Conservation (phyloP, 2,113 vertebrate genomes). For the Xiphorhynchus elegans region DNA sequence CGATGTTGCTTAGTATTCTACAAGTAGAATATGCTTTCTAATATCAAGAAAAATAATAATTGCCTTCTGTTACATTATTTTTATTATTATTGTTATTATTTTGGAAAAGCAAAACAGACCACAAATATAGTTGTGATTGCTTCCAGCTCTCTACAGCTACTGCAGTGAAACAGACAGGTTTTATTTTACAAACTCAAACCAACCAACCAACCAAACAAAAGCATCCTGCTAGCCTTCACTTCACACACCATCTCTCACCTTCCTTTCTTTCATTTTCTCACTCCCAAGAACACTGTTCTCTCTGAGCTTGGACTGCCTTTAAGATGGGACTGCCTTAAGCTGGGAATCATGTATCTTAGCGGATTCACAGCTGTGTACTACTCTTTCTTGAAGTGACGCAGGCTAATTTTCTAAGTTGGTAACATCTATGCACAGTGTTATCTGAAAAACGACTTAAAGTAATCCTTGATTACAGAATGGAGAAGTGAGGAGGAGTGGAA, state of each 20-base stretch:
- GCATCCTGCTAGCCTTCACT: not conserved
- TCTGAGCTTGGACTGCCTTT: not conserved
- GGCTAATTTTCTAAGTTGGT: not conserved
- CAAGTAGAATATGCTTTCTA: not conserved
- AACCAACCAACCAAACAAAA: not conserved
- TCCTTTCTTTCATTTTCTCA: not conserved
- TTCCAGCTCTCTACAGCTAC: not conserved
- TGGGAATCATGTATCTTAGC: not conserved
- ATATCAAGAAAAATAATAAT: not conserved
- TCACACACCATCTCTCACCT: not conserved
- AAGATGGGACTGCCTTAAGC: not conserved
- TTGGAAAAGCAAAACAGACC: not conserved
- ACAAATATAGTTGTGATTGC: not conserved
- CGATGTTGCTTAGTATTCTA: not conserved
- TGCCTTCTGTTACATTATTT: not conserved
- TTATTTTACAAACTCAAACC: not conserved
- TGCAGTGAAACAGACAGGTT: not conserved
- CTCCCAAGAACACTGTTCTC: fast-evolving
- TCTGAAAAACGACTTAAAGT: not conserved
- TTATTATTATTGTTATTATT: not conserved
- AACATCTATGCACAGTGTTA: not conserved
- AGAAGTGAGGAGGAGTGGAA: not conserved
- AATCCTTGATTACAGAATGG: not conserved
- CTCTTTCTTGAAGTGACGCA: not conserved
- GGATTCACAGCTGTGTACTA: not conserved